Percentiles rank a stretch among this genome's conserved stretches.
phyloP scores from a whole-genome alignment of 2,797 vertebrate species.

The Cyprinella venusta region DNA sequence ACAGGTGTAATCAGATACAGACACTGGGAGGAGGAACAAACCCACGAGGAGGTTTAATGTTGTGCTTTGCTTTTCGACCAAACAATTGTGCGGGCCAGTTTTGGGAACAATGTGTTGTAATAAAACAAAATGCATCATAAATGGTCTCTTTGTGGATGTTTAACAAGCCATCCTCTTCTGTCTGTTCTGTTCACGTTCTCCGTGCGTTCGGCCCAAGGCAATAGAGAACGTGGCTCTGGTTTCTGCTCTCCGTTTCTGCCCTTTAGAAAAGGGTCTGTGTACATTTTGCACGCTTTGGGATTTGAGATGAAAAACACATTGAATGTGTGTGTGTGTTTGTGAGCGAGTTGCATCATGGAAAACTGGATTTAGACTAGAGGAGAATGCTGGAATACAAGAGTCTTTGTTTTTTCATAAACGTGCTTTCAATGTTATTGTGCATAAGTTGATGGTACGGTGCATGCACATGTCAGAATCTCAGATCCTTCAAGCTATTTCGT shows the following conservation, averaged over 20 bases:
- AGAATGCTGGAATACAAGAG: slow-evolving; percentile 27
- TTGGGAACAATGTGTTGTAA: neutral
- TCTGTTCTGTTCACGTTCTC: neutral
- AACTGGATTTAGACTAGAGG: slow-evolving; percentile 25
- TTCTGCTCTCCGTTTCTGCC: slow-evolving; percentile 29
- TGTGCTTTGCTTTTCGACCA: neutral
- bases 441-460: neutral
- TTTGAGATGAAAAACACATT: slow-evolving; percentile 46
- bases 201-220: neutral
- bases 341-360: slow-evolving; percentile 39
- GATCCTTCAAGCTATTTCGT: neutral
- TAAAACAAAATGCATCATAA: neutral
- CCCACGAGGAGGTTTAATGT: neutral
- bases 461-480: neutral
- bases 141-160: neutral
- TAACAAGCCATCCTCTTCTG: neutral
- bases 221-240: slow-evolving; percentile 16
- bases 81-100: slow-evolving; percentile 14
- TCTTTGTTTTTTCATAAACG: neutral
- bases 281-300: slow-evolving; percentile 38
- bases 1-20: slow-evolving; percentile 30
- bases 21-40: neutral
- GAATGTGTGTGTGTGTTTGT: slow-evolving; percentile 10
- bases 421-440: neutral
- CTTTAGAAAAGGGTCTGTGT: slow-evolving; percentile 52